These are phyloP conservation scores for Paramormyrops hopkinsi DNA, from an alignment of 2,797 vertebrate genomes.

Conservation along the genomic window DNA sequence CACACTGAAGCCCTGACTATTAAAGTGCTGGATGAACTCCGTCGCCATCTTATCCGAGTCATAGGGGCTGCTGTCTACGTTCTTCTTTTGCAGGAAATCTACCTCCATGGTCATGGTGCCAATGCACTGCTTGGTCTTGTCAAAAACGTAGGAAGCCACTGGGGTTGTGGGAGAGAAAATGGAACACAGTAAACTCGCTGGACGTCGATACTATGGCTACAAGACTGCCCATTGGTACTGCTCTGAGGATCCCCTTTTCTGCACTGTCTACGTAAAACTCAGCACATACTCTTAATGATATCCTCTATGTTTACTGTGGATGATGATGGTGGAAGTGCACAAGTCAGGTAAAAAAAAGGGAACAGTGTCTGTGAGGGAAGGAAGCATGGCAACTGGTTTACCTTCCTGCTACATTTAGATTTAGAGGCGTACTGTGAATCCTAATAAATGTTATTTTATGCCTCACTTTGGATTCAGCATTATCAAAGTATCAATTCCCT, in stretches of 20 bases:
- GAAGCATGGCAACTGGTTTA: background rate
- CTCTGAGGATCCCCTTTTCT: background rate
- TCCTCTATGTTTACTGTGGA: background rate
- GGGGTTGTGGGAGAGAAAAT: background rate
- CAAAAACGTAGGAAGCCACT: slow-evolving; percentile 82
- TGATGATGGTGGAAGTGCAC: background rate
- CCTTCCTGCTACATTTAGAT: background rate
- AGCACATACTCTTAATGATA: background rate
- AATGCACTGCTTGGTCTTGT: slow-evolving; percentile 80
- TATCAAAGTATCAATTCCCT: background rate
- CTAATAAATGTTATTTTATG: background rate
- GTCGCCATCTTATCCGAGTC: slow-evolving; percentile 87
- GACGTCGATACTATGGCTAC: background rate
- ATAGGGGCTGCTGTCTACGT: slow-evolving; percentile 79
- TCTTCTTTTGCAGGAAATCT: slow-evolving; percentile 95
- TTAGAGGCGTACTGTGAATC: background rate
- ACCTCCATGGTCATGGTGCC: slow-evolving; percentile 84
- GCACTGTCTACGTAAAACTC: background rate
- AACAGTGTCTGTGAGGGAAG: background rate
- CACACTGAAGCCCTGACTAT: slow-evolving; percentile 77
- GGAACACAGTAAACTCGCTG: background rate
- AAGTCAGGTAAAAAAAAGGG: background rate
- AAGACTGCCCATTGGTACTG: background rate
- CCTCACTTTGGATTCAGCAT: background rate
- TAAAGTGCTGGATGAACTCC: slow-evolving; percentile 86